phyloP scores from a whole-genome alignment of 2,113 vertebrate genomes.

The Mobula hypostoma region DNA sequence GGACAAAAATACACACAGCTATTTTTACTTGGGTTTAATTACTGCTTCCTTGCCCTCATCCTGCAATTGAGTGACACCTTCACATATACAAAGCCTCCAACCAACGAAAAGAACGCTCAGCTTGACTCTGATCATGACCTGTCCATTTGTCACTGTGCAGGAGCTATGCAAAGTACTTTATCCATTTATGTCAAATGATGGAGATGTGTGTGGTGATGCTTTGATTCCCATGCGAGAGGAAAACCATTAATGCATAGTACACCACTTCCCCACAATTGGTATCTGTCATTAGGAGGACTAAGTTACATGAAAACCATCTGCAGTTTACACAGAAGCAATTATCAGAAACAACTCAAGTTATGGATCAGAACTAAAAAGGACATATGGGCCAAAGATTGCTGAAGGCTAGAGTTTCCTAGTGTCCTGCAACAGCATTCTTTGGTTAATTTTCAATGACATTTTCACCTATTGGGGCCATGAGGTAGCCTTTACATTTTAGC shows the following conservation, averaged over 20 bases:
- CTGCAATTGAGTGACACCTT: not conserved
- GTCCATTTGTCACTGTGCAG: not conserved
- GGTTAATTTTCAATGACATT: constrained; percentile 12
- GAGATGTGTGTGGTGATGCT: not conserved
- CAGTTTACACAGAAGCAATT: constrained; percentile 23
- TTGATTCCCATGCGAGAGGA: not conserved
- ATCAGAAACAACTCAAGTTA: not conserved
- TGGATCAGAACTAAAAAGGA: not conserved
- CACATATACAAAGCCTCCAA: not conserved
- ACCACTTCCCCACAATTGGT: not conserved
- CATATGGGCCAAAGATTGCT: not conserved
- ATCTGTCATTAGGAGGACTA: not conserved
- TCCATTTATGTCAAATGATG: not conserved
- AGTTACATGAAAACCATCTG: constrained; percentile 10
- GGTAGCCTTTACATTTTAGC: not conserved
- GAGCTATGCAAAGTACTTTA: not conserved
- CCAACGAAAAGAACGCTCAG: not conserved
- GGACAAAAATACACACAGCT: not conserved
- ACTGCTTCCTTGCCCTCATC: not conserved
- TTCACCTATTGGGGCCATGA: no score
- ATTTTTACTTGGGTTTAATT: not conserved
- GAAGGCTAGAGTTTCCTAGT: not conserved
- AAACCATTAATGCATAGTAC: not conserved
- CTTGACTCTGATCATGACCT: not conserved
- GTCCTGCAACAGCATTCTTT: not conserved